phyloP scores from a whole-genome alignment of 2,797 vertebrate species.

The Takifugu ocellatus region DNA sequence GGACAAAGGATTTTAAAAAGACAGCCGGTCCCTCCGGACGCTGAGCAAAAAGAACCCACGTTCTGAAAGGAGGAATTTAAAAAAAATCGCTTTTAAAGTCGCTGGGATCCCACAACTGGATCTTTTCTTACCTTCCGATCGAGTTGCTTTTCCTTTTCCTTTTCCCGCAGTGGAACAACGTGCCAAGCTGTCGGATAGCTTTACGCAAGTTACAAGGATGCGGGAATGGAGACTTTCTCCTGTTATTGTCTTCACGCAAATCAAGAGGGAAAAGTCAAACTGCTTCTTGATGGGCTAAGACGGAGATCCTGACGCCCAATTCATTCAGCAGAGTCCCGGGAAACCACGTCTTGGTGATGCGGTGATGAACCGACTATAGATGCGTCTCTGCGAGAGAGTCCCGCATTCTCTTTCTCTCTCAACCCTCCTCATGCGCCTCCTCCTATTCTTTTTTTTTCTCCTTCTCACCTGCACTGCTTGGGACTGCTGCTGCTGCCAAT shows the following conservation, averaged over 20 bases:
- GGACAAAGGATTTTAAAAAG: constrained; percentile 62
- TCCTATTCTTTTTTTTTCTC: constrained; percentile 55
- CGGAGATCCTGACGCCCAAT: constrained; percentile 34
- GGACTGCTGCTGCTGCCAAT: constrained; percentile 71
- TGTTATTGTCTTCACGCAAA: neutral
- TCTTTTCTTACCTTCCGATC: constrained; percentile 63
- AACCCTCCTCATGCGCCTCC: constrained; percentile 49
- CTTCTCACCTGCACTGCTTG: constrained; percentile 91
- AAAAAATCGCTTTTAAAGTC: constrained; percentile 43
- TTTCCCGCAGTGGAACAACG: constrained; percentile 73
- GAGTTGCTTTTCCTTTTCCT: constrained; percentile 35
- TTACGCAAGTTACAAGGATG: constrained; percentile 67
- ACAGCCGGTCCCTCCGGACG: constrained; percentile 57
- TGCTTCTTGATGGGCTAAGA: constrained; percentile 14
- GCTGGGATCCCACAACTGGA: constrained; percentile 28
- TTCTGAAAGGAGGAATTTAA: constrained; percentile 18
- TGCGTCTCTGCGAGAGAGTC: constrained; percentile 76
- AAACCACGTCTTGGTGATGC: constrained; percentile 40
- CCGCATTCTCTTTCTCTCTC: constrained; percentile 81
- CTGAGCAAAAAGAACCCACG: constrained; percentile 31
- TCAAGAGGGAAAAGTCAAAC: neutral
- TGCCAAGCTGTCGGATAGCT: constrained; percentile 73
- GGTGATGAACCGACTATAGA: constrained; percentile 66
- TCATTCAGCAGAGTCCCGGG: constrained; percentile 53
- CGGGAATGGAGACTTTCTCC: constrained; percentile 52